A percentile compares a stretch with the other conserved stretches of the same genome.
phyloP scores from a whole-genome alignment of 1,140 invertebrate genomes.

The Eulimnadia texana region DNA sequence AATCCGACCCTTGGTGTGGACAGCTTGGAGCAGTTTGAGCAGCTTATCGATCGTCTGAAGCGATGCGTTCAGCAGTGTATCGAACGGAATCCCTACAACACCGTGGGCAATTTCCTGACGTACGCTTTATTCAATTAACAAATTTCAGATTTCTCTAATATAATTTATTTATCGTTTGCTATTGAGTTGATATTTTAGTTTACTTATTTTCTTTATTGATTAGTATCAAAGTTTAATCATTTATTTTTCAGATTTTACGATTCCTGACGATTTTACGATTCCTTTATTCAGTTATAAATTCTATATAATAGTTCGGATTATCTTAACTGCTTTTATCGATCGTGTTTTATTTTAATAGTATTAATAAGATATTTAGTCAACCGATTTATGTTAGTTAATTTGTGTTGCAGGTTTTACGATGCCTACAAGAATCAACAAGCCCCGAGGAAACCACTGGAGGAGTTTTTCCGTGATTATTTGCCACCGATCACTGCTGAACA shows the following conservation, averaged over 20 bases:
- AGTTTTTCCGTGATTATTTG: conserved; percentile 56
- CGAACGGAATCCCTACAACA: conserved; percentile 68
- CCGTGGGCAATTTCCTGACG: conserved; percentile 63
- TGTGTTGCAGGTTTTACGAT: conserved; percentile 46
- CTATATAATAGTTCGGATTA: too few relatives aligned
- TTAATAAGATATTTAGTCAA: neutral
- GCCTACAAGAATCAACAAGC: conserved; percentile 43
- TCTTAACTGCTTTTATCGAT: neutral
- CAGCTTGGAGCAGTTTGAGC: conserved; percentile 56
- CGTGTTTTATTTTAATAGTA: neutral
- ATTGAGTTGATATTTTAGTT: neutral
- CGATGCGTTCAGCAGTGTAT: conserved; percentile 50
- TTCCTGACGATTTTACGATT: too few relatives aligned
- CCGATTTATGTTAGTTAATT: neutral
- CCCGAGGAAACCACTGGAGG: conserved; percentile 37
- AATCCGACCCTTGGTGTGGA: conserved; percentile 36
- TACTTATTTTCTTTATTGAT: too few relatives aligned
- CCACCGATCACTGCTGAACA: conserved; percentile 58
- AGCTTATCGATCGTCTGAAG: conserved; percentile 58
- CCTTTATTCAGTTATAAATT: too few relatives aligned
- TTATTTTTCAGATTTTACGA: too few relatives aligned
- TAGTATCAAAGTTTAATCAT: too few relatives aligned
- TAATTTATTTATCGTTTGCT: conserved; percentile 15
- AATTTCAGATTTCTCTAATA: conserved; percentile 15
- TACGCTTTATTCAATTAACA: conserved; percentile 21